A percentile compares a stretch with the other conserved stretches of the same genome.
Evolutionary conservation across 1,140 invertebrate genomes (phyloP).

Genomic region (Neomicropteryx cornuta): DNA sequence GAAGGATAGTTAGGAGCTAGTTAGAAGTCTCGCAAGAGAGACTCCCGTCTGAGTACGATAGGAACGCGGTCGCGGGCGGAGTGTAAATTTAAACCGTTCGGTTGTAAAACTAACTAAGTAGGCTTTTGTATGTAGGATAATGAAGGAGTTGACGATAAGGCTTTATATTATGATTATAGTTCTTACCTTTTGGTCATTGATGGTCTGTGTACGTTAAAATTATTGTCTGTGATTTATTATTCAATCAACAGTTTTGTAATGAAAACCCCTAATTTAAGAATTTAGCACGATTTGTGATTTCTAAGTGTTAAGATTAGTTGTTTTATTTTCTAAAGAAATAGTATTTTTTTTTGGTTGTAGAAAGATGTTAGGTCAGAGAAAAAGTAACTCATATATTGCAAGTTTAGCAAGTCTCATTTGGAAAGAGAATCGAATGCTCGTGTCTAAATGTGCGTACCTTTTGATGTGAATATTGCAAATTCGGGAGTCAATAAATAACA

Average conservation of each 20-base stretch:
- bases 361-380: slow-evolving; percentile 21
- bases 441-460: not conserved
- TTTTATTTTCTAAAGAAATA: slow-evolving; percentile 36
- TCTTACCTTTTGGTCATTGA: slow-evolving; percentile 25
- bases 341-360: slow-evolving; percentile 24
- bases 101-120: slow-evolving; percentile 42
- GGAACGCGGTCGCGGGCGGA: too few relatives aligned
- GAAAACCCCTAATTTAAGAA: slow-evolving; percentile 41
- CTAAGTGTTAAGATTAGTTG: slow-evolving; percentile 37
- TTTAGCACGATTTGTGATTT: slow-evolving; percentile 45
- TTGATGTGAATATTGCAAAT: not conserved
- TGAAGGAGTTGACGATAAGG: slow-evolving; percentile 20
- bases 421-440: slow-evolving; percentile 16
- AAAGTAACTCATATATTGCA: too few relatives aligned
- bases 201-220: slow-evolving; percentile 43
- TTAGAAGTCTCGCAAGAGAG: too few relatives aligned
- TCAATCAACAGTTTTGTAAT: slow-evolving; percentile 43
- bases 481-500: too few relatives aligned
- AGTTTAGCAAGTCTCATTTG: too few relatives aligned
- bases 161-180: slow-evolving; percentile 27
- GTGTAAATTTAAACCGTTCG: slow-evolving; percentile 33
- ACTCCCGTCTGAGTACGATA: too few relatives aligned
- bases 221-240: slow-evolving; percentile 47
- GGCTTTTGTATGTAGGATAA: slow-evolving; percentile 43
- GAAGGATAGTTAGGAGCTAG: slow-evolving; percentile 12